Evolutionary conservation across 1,140 invertebrate species (phyloP).

Genomic region (Drosophila sucinea): DNA sequence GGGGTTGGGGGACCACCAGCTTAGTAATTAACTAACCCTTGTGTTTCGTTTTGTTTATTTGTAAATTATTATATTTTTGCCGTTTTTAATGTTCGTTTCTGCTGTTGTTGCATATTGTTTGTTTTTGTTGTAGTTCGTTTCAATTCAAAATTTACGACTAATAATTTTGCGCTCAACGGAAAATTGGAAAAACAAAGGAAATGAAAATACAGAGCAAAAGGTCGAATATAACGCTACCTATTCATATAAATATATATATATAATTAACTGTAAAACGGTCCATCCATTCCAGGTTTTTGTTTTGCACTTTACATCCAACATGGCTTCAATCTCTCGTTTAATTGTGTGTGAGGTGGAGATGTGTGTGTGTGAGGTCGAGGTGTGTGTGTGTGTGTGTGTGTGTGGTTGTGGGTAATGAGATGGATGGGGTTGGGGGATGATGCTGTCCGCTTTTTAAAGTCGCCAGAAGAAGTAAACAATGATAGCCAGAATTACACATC

Average conservation of each 20-base stretch:
- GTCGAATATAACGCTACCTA: slow-evolving; percentile 33
- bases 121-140: slow-evolving; percentile 43
- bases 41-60: slow-evolving; percentile 14
- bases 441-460: slow-evolving; percentile 39
- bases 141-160: slow-evolving; percentile 52
- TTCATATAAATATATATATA: slow-evolving; percentile 45
- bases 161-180: slow-evolving; percentile 54
- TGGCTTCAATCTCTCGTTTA: slow-evolving; percentile 17
- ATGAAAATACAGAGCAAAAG: slow-evolving; percentile 41
- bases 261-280: slow-evolving; percentile 51
- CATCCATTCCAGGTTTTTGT: slow-evolving; percentile 20
- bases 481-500: slow-evolving; percentile 57
- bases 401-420: neutral
- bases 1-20: neutral
- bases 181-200: slow-evolving; percentile 37
- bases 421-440: neutral
- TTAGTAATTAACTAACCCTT: slow-evolving; percentile 19
- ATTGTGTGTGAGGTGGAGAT: neutral
- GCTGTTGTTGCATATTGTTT: neutral
- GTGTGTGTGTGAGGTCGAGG: slow-evolving; percentile 2
- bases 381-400: slow-evolving; percentile 10
- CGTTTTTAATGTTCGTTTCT: slow-evolving; percentile 39
- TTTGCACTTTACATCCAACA: slow-evolving; percentile 21
- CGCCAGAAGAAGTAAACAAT: slow-evolving; percentile 68
- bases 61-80: slow-evolving; percentile 11